Percentiles rank a stretch among this genome's conserved stretches.
phyloP scores from a whole-genome alignment of 2,888 invertebrate species.

The Troglohyphantes excavatus region DNA sequence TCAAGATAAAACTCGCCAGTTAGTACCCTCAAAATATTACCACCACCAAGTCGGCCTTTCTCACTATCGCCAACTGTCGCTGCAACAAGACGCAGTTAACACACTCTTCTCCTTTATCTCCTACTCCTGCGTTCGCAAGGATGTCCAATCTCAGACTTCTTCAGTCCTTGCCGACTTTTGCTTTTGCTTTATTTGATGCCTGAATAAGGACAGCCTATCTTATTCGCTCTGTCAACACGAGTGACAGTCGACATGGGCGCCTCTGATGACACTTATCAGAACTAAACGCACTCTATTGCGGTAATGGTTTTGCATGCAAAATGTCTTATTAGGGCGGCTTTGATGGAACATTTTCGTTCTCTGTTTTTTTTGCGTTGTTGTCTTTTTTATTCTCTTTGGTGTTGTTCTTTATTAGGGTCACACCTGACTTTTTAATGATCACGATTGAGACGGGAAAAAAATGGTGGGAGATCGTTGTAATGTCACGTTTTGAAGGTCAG shows the following conservation, averaged over 20 bases:
- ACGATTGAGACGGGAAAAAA: background rate
- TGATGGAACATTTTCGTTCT: constrained; percentile 2
- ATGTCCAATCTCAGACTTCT: constrained; percentile 40
- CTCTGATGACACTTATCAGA: constrained; percentile 63
- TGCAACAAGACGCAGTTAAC: constrained; percentile 64
- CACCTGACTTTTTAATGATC: constrained; percentile 60
- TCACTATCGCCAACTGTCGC: constrained; percentile 26
- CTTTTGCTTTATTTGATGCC: background rate
- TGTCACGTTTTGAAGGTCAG: background rate
- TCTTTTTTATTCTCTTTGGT: background rate
- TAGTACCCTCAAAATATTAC: constrained; percentile 44
- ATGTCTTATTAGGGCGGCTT: constrained; percentile 67
- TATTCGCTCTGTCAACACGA: constrained; percentile 69
- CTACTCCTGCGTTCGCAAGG: constrained; percentile 3
- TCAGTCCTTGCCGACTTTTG: constrained; percentile 31
- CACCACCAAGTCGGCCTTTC: constrained; percentile 48
- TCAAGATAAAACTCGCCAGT: constrained; percentile 57
- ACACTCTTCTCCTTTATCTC: constrained; percentile 29
- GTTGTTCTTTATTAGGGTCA: constrained; percentile 46
- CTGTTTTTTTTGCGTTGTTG: background rate
- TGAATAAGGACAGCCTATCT: constrained; percentile 25
- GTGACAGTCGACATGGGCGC: constrained; percentile 65
- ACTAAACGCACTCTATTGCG: constrained; percentile 48
- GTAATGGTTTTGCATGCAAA: constrained; percentile 67
- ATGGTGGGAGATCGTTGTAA: background rate